Conservation (phyloP, 2,888 invertebrate species). For the Hypercompe scribonia region DNA sequence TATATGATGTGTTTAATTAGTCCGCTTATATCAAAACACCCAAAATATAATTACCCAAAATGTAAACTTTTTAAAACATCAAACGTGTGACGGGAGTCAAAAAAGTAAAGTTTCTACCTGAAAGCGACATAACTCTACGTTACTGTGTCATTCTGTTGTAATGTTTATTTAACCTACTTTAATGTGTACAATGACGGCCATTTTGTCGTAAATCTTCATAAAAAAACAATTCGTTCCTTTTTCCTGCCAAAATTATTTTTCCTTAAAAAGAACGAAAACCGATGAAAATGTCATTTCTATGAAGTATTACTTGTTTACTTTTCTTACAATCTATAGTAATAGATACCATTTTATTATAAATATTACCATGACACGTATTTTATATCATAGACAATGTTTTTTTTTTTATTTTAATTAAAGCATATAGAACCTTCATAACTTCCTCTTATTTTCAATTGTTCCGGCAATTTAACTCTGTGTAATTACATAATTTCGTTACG, state of each 20-base stretch:
- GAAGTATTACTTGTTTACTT: neutral
- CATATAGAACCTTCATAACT: slow-evolving; percentile 1
- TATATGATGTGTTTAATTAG: neutral
- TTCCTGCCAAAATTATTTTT: slow-evolving; percentile 3
- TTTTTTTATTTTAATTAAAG: neutral
- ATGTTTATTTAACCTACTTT: slow-evolving; percentile 47
- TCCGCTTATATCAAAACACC: neutral
- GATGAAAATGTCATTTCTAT: neutral
- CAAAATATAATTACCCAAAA: neutral
- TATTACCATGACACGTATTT: neutral
- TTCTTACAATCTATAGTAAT: neutral
- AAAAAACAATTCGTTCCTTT: slow-evolving; percentile 12
- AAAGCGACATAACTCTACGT: slow-evolving; percentile 2
- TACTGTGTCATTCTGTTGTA: slow-evolving; percentile 15
- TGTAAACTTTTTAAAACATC: neutral
- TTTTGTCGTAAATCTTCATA: slow-evolving; percentile 17
- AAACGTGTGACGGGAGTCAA: neutral
- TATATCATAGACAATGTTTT: neutral
- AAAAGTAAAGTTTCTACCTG: slow-evolving; percentile 4
- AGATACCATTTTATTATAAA: neutral
- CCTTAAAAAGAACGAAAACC: neutral
- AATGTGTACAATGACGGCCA: slow-evolving; percentile 24
- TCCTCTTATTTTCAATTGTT: neutral
- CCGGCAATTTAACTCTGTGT: neutral
- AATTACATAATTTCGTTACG: slow-evolving; percentile 1